A percentile compares a stretch with the other conserved stretches of the same genome.
Conservation (phyloP, 2,888 invertebrate genomes). For the Sphaerophoria rueppellii region DNA sequence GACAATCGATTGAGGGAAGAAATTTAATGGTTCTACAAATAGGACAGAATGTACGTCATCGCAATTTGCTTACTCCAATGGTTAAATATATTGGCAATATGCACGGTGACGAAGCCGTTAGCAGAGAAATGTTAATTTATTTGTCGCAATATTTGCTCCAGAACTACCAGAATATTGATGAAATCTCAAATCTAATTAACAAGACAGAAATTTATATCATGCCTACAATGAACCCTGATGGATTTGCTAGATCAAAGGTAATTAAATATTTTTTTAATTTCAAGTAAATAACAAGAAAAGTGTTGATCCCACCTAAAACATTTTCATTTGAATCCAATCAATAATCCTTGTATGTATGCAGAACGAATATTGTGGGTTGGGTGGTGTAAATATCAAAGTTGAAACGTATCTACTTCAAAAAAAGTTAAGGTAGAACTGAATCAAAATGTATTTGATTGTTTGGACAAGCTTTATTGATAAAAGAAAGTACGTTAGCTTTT, state of each 20-base stretch:
- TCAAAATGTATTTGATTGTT: too few species aligned
- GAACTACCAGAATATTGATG: slow-evolving; percentile 87
- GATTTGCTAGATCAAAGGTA: slow-evolving; percentile 92
- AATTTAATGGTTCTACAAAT: slow-evolving; percentile 89
- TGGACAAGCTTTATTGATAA: too few species aligned
- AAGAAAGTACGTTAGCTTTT: too few species aligned
- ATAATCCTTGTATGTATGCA: too few species aligned
- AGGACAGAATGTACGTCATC: slow-evolving; percentile 86
- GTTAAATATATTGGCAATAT: slow-evolving; percentile 97
- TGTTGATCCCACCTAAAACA: too few species aligned
- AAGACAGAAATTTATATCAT: slow-evolving; percentile 95
- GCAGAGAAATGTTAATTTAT: slow-evolving; percentile 91
- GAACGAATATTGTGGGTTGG: too few species aligned
- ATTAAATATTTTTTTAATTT: slow-evolving; percentile 58
- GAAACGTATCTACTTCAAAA: too few species aligned
- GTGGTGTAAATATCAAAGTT: too few species aligned
- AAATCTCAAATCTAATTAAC: slow-evolving; percentile 91
- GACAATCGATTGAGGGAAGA: slow-evolving; percentile 91
- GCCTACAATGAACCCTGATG: slow-evolving; percentile 99
- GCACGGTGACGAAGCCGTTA: slow-evolving; percentile 97
- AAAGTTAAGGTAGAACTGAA: too few species aligned
- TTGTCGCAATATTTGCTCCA: slow-evolving; percentile 92
- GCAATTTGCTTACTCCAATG: slow-evolving; percentile 89
- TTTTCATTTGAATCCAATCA: too few species aligned
- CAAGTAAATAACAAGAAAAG: too few species aligned